A percentile compares a stretch with the other conserved stretches of the same genome.
phyloP scores from a whole-genome alignment of 2,113 vertebrate genomes.

The Peromyscus polionotus region DNA sequence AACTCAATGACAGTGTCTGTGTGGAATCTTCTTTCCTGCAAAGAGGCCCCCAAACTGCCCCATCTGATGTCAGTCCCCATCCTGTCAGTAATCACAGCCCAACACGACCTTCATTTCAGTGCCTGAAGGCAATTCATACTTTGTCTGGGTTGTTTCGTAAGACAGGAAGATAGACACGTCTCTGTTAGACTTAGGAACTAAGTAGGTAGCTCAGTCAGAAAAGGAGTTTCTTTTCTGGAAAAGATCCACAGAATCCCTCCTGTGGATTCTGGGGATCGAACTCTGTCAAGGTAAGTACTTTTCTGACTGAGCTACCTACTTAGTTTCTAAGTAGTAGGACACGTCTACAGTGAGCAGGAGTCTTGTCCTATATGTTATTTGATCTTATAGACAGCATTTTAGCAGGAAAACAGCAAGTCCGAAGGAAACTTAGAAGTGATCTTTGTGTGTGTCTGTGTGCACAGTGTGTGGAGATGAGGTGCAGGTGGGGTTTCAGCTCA shows the following conservation, averaged over 20 bases:
- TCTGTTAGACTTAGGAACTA: neutral
- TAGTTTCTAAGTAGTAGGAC: too few species aligned
- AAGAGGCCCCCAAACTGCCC: neutral
- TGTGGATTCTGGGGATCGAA: neutral
- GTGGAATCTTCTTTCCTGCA: neutral
- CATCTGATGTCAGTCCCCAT: neutral
- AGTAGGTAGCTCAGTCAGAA: too few species aligned
- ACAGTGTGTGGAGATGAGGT: too few species aligned
- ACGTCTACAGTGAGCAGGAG: neutral
- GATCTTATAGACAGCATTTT: neutral
- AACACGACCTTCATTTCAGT: neutral
- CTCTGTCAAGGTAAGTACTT: neutral
- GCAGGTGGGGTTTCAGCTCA: too few species aligned
- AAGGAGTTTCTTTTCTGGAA: too few species aligned
- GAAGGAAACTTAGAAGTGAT: neutral
- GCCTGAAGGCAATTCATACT: neutral
- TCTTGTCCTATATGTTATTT: slow-evolving; percentile 16
- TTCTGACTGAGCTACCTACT: neutral
- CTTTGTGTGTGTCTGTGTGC: too few species aligned
- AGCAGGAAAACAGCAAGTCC: slow-evolving; percentile 33
- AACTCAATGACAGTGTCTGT: neutral
- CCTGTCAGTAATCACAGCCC: neutral
- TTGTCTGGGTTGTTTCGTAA: neutral
- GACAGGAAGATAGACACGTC: neutral
- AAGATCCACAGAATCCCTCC: too few species aligned